Evolutionary conservation across 2,797 vertebrate genomes (phyloP).

Genomic region (Notamacropus eugenii): DNA sequence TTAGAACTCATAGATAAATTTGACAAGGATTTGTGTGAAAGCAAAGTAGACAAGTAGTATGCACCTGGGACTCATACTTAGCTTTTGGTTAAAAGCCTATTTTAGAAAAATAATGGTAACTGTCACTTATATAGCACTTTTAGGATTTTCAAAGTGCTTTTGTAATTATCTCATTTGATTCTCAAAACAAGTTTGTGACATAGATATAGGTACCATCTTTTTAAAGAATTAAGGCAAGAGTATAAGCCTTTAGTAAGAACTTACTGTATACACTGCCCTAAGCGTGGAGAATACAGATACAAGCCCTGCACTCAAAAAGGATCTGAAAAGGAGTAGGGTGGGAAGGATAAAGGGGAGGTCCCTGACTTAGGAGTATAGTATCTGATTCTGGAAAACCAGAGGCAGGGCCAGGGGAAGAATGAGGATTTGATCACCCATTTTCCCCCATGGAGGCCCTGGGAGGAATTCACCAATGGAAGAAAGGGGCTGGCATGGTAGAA

Average conservation of each 20-base stretch:
- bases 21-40: not conserved
- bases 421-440: not conserved
- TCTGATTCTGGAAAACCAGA: not conserved
- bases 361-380: not conserved
- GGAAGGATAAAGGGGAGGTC: not conserved
- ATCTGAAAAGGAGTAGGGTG: not conserved
- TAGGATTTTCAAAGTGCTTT: not conserved
- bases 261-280: not conserved
- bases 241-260: not conserved
- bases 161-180: not conserved
- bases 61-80: accelerated
- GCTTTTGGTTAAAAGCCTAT: accelerated
- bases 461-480: not conserved
- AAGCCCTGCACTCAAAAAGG: not conserved
- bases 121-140: not conserved
- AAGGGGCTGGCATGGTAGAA: not conserved
- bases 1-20: not conserved
- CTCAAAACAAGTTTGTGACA: not conserved
- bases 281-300: not conserved
- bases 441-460: not conserved
- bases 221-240: not conserved
- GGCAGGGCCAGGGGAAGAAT: not conserved
- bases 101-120: not conserved
- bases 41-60: accelerated
- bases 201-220: not conserved